phyloP scores from a whole-genome alignment of 92 coral and sea anemone genomes.

The Diadumene lineata region DNA sequence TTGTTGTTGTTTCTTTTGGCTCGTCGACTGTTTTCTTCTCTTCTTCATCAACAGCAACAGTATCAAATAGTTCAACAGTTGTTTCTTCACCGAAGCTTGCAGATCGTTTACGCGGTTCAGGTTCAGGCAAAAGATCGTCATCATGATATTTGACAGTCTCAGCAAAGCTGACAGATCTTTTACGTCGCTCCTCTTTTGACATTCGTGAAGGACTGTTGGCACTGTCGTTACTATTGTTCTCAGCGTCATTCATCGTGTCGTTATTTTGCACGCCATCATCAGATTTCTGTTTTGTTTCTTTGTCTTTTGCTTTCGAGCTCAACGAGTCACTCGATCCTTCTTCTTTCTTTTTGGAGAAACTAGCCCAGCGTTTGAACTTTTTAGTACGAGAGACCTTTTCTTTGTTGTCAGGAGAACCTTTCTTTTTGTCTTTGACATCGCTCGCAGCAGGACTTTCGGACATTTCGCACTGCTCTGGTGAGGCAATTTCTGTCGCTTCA shows the following conservation, averaged over 20 bases:
- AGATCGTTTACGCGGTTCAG: slow-evolving; percentile 20
- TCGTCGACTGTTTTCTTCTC: neutral
- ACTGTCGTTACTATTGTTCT: neutral
- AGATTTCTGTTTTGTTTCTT: neutral
- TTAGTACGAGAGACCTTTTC: slow-evolving; percentile 16
- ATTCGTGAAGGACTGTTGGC: neutral
- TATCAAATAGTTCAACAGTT: neutral
- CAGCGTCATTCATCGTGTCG: slow-evolving; percentile 5
- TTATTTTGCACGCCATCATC: slow-evolving; percentile 1
- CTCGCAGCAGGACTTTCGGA: slow-evolving; percentile 1
- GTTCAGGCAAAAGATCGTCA: neutral
- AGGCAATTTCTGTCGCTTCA: neutral
- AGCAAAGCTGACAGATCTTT: slow-evolving; percentile 22
- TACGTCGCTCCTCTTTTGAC: slow-evolving; percentile 26
- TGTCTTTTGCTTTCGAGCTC: neutral
- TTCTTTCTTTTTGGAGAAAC: slow-evolving; percentile 24
- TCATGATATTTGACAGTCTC: slow-evolving; percentile 14
- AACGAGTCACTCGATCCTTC: slow-evolving; percentile 5
- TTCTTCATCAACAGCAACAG: neutral
- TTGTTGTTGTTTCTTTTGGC: slow-evolving; percentile 14
- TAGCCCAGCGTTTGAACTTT: slow-evolving; percentile 52
- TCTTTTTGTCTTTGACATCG: slow-evolving; percentile 6
- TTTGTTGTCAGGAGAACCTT: slow-evolving; percentile 10
- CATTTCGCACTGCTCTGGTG: slow-evolving; percentile 9
- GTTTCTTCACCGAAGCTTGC: slow-evolving; percentile 29